Conservation (phyloP, 2,797 vertebrate genomes). For the Propithecus perrieri region DNA sequence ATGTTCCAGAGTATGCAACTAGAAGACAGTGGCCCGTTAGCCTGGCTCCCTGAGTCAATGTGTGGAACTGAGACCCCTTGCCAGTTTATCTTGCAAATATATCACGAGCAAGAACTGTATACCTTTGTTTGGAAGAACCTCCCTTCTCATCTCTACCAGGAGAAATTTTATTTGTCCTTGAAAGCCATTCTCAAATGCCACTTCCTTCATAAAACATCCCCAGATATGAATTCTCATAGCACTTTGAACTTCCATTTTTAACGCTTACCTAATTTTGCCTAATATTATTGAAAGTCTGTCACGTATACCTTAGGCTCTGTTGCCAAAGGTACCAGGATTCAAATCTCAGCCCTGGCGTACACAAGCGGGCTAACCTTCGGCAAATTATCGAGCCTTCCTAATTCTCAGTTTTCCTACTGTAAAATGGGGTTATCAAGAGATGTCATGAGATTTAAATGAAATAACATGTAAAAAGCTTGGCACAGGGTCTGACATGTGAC, state of each 20-base stretch:
- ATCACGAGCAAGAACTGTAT: background rate
- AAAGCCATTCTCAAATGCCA: background rate
- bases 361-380: background rate
- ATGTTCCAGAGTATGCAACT: background rate
- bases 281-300: background rate
- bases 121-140: background rate
- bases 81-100: background rate
- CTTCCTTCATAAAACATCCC: background rate
- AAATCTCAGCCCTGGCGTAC: background rate
- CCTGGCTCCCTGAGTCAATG: background rate
- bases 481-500: background rate
- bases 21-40: background rate
- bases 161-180: background rate
- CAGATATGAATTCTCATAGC: background rate
- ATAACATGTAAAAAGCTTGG: background rate
- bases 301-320: background rate
- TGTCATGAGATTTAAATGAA: background rate
- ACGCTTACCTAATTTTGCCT: background rate
- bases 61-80: background rate
- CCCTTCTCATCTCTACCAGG: background rate
- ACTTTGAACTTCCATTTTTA: background rate
- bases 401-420: background rate
- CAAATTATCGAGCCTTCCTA: background rate
- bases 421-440: background rate
- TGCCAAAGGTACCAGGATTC: background rate